A percentile compares a stretch with the other conserved stretches of the same genome.
Evolutionary conservation across 2,888 invertebrate species (phyloP).

Genomic region (Muschampia plurimacula): DNA sequence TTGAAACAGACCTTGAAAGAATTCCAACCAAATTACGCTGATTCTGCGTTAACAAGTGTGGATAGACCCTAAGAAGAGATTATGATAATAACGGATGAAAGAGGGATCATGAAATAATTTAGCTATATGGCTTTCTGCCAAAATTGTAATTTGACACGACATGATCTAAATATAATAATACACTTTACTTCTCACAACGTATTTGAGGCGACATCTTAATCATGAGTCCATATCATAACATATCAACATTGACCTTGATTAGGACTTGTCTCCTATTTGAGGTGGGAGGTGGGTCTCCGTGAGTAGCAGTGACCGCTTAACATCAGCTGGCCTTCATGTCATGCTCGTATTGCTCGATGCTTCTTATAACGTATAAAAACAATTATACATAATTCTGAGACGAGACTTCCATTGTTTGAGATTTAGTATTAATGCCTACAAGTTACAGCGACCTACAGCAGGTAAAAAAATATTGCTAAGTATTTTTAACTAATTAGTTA

Average conservation of each 20-base stretch:
- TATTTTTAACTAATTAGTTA: constrained; percentile 1
- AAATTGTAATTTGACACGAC: background rate
- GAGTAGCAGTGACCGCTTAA: too few species aligned
- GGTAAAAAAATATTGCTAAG: background rate
- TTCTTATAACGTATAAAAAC: too few species aligned
- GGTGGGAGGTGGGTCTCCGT: too few species aligned
- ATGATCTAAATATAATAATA: background rate
- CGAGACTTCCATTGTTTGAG: too few species aligned
- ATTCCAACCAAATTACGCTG: background rate
- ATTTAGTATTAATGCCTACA: background rate
- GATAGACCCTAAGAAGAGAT: background rate
- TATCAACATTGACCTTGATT: too few species aligned
- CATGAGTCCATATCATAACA: too few species aligned
- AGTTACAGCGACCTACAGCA: background rate
- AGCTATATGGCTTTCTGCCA: constrained; percentile 7
- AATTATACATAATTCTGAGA: too few species aligned
- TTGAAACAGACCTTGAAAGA: too few species aligned
- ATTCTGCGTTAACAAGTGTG: background rate
- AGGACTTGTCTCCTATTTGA: too few species aligned
- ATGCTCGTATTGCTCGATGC: too few species aligned
- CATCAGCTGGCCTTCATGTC: too few species aligned
- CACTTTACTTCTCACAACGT: background rate
- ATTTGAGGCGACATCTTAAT: background rate
- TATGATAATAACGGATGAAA: constrained; percentile 8
- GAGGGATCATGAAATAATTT: constrained; percentile 9